These are phyloP conservation scores for Xyrichtys novacula DNA, from an alignment of 2,797 vertebrate species.

Conservation along the genomic window DNA sequence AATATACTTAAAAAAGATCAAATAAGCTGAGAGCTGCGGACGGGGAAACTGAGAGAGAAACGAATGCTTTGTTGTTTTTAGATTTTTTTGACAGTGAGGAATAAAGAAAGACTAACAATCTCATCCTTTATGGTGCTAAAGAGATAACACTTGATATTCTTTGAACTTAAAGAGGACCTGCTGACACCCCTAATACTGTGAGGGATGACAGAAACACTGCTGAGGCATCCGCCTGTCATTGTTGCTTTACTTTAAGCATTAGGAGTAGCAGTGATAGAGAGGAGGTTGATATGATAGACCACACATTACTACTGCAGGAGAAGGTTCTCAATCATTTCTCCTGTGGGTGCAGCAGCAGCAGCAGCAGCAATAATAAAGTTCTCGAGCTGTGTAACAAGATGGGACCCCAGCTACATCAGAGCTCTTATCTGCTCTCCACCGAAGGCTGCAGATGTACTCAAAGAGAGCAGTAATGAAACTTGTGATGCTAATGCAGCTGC, in stretches of 20 bases:
- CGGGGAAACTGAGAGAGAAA: background rate
- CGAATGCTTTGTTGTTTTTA: background rate
- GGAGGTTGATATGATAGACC: background rate
- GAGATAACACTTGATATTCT: conserved; percentile 10
- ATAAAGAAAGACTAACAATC: background rate
- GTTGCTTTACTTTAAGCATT: conserved; percentile 10
- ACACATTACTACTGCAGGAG: conserved; percentile 1
- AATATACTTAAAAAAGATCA: background rate
- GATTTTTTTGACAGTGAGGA: background rate
- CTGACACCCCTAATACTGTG: conserved; percentile 31
- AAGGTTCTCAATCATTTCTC: conserved; percentile 16
- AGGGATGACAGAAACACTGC: conserved; percentile 12
- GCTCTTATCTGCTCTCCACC: conserved; percentile 11
- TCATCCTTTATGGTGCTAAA: conserved; percentile 13
- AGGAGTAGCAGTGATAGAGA: conserved; percentile 9
- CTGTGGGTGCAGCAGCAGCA: conserved; percentile 13
- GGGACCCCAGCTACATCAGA: conserved; percentile 9
- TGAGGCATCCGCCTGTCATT: conserved; percentile 24
- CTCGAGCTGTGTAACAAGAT: conserved; percentile 3
- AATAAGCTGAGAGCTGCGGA: background rate
- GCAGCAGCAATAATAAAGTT: conserved; percentile 13
- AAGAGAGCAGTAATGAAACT: conserved; percentile 63
- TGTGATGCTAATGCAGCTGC: conserved; percentile 72
- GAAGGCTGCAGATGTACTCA: conserved; percentile 46
- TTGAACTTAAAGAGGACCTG: conserved; percentile 25